Conservation (phyloP, 2,888 invertebrate species). For the Laothoe populi region DNA sequence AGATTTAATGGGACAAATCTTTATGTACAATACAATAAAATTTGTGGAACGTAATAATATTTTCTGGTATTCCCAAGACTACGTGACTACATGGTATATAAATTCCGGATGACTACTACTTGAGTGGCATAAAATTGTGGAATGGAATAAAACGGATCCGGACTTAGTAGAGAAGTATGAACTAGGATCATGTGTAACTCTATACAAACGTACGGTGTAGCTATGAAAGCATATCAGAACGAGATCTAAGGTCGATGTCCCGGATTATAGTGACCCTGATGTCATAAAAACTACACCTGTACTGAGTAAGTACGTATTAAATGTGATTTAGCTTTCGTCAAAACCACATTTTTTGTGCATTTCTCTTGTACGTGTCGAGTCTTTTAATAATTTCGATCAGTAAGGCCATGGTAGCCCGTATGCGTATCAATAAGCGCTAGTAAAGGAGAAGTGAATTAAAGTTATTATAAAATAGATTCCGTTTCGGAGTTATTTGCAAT, state of each 20-base stretch:
- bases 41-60: no score
- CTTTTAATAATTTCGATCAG: no score
- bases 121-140: not conserved
- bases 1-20: no score
- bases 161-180: not conserved
- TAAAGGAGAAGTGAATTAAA: no score
- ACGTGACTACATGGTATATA: no score
- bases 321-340: not conserved
- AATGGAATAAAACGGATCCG: not conserved
- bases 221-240: constrained; percentile 1
- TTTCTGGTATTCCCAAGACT: no score
- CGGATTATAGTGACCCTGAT: constrained; percentile 6
- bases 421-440: no score
- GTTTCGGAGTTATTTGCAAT: no score
- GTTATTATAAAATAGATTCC: no score
- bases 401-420: no score
- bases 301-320: not conserved
- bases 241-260: constrained; percentile 18
- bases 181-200: not conserved
- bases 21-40: no score
- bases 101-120: no score
- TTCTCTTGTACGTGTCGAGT: not conserved
- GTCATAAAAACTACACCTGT: not conserved
- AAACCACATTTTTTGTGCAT: not conserved
- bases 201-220: constrained; percentile 1